Evolutionary conservation across 2,113 vertebrate genomes (phyloP).

Genomic region (Mionectes macconnelli): DNA sequence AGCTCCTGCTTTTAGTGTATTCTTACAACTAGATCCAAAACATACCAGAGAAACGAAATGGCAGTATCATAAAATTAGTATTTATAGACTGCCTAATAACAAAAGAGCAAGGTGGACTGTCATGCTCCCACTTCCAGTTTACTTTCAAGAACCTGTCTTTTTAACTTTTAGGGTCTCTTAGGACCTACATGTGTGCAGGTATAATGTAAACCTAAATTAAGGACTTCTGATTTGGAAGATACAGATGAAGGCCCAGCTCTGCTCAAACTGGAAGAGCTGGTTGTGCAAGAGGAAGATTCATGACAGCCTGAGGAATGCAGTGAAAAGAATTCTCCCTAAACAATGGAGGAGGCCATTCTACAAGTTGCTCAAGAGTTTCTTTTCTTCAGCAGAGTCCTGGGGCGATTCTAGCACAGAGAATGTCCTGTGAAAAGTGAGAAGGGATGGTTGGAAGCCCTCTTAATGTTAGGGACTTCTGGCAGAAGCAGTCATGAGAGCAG

Average conservation of each 20-base stretch:
- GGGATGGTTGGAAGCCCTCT: background rate
- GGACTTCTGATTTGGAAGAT: background rate
- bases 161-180: background rate
- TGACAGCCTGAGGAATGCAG: conserved; percentile 13
- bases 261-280: conserved; percentile 12
- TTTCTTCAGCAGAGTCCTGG: conserved; percentile 6
- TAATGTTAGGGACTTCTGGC: background rate
- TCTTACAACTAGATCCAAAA: background rate
- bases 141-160: background rate
- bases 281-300: conserved; percentile 36
- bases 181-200: background rate
- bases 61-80: background rate
- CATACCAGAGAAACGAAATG: background rate
- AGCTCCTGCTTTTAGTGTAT: background rate
- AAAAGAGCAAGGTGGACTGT: background rate
- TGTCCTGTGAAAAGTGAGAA: background rate
- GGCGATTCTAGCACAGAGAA: background rate
- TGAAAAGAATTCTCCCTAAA: background rate
- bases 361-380: conserved; percentile 32
- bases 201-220: background rate
- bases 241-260: background rate
- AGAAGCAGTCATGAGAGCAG: background rate
- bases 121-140: accelerated
- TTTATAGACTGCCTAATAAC: background rate
- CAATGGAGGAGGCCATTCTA: background rate